Evolutionary conservation across 2,888 invertebrate species (phyloP).

Genomic region (Meteorus cinctellus): DNA sequence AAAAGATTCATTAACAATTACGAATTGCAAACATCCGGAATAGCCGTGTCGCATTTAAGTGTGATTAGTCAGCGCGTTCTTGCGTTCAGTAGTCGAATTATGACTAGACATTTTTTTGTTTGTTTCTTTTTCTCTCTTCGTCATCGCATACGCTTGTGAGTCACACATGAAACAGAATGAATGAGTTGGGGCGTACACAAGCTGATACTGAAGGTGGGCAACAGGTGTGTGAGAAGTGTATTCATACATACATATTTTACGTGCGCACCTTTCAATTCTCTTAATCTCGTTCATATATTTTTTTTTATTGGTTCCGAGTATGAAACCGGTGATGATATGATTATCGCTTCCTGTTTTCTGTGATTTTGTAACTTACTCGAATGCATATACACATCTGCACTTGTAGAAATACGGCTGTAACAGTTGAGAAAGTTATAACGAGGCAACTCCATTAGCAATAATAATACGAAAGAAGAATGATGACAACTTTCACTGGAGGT

Average conservation of each 20-base stretch:
- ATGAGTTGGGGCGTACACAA: neutral
- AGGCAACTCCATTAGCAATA: conserved; percentile 24
- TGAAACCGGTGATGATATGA: conserved; percentile 24
- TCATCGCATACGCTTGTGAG: neutral
- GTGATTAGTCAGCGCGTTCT: conserved; percentile 28
- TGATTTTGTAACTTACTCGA: conserved; percentile 28
- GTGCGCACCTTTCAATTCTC: conserved; percentile 9
- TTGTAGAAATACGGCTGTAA: neutral
- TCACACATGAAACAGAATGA: neutral
- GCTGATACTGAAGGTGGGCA: conserved; percentile 8
- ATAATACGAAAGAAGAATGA: conserved; percentile 29
- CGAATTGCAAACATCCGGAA: neutral
- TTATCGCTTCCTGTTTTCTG: conserved; percentile 26
- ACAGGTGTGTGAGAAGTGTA: conserved; percentile 18
- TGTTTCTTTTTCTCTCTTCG: neutral
- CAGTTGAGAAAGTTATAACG: conserved; percentile 31
- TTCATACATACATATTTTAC: neutral
- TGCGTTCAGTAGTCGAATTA: conserved; percentile 22
- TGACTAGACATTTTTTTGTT: conserved; percentile 6
- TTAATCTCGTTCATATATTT: neutral
- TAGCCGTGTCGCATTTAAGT: neutral
- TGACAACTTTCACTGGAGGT: conserved; percentile 28
- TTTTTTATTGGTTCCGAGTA: neutral
- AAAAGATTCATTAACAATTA: neutral
- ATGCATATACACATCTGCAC: neutral